phyloP scores from a whole-genome alignment of 2,888 invertebrate genomes.

The Drosophila flavopinicola region DNA sequence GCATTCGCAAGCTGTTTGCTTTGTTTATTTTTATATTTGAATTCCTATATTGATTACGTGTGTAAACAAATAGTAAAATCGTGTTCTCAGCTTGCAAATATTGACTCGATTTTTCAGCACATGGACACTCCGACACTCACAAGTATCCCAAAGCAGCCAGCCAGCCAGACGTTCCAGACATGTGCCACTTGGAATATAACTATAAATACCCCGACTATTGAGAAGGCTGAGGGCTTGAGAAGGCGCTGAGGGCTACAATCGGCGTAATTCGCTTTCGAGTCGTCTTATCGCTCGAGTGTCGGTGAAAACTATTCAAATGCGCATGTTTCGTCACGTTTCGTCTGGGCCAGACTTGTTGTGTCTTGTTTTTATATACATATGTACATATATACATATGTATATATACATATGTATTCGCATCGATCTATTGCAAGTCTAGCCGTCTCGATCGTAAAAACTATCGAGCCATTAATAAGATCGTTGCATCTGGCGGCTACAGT shows the following conservation, averaged over 20 bases:
- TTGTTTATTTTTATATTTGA: constrained; percentile 28
- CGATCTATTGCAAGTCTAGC: constrained; percentile 48
- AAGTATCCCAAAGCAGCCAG: constrained; percentile 10
- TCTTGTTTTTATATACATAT: not conserved
- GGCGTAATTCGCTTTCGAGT: not conserved
- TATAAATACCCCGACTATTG: no score
- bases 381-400: no score
- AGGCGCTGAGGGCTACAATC: constrained; percentile 2
- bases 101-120: constrained; percentile 58
- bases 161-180: no score
- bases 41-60: constrained; percentile 67
- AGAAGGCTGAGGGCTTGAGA: not conserved
- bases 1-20: not conserved
- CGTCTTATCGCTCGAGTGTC: not conserved
- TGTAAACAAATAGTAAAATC: constrained; percentile 77
- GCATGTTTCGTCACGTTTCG: not conserved
- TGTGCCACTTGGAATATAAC: no score
- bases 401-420: no score
- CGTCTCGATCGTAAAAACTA: constrained; percentile 53
- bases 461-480: constrained; percentile 24
- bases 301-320: not conserved
- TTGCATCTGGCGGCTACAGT: constrained; percentile 2
- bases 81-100: constrained; percentile 71
- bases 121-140: constrained; percentile 26
- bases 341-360: not conserved